Conservation (phyloP, 30 jellyfish, hydroid and myxozoan genomes). For the Clytia hemisphaerica region DNA sequence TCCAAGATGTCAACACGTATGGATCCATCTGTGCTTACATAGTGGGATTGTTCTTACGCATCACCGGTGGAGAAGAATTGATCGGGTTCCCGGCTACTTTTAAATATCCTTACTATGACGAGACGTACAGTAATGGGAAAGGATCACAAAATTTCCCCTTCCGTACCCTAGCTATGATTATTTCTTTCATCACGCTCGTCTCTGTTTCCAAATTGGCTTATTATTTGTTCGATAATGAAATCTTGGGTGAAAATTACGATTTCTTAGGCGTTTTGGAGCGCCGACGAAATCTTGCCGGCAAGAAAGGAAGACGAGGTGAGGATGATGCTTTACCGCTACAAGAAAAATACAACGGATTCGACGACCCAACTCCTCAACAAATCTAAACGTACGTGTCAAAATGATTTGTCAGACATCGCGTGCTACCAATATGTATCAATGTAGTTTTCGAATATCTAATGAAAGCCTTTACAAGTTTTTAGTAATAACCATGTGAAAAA, state of each 20-base stretch:
- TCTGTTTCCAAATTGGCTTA: slow-evolving; percentile 45
- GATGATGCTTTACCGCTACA: too few species aligned
- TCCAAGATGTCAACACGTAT: slow-evolving; percentile 31
- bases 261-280: slow-evolving; percentile 27
- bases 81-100: slow-evolving; percentile 22
- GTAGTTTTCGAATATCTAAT: too few species aligned
- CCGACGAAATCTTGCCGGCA: too few species aligned
- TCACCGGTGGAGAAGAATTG: slow-evolving; percentile 30
- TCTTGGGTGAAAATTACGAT: slow-evolving; percentile 43
- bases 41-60: slow-evolving; percentile 20
- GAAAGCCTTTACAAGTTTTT: too few species aligned
- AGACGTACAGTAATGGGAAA: neutral
- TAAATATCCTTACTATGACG: slow-evolving; percentile 13
- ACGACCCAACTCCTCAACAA: too few species aligned
- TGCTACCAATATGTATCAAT: too few species aligned
- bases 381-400: too few species aligned
- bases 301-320: too few species aligned
- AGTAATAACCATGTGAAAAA: too few species aligned
- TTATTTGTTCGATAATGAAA: slow-evolving; percentile 28
- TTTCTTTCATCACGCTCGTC: slow-evolving; percentile 41
- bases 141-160: slow-evolving; percentile 40
- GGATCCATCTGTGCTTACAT: slow-evolving; percentile 29
- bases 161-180: slow-evolving; percentile 67
- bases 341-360: too few species aligned
- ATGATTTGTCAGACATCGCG: too few species aligned